Evolutionary conservation across 2,113 vertebrate species (phyloP).

Genomic region (Xyrauchen texanus): DNA sequence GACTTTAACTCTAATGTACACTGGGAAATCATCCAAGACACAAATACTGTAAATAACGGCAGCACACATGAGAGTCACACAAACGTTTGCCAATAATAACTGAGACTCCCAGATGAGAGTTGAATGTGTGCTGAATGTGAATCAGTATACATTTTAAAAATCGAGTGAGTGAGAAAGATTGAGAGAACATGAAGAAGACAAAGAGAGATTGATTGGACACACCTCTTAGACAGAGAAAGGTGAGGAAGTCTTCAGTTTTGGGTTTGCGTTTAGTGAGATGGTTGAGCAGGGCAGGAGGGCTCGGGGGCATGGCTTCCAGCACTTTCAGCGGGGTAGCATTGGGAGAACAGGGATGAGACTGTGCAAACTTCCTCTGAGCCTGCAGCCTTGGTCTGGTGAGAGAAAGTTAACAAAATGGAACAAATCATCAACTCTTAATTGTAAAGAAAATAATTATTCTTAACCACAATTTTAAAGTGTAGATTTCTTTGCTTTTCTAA

Average conservation of each 20-base stretch:
- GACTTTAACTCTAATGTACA: neutral
- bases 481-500: no score
- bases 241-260: constrained; percentile 93
- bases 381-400: constrained; percentile 85
- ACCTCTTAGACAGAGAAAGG: constrained; percentile 93
- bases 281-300: constrained; percentile 82
- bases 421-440: no score
- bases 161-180: neutral
- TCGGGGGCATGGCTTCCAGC: constrained; percentile 81
- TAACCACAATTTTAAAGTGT: no score
- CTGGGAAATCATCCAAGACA: constrained; percentile 21
- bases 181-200: neutral
- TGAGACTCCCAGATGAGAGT: neutral
- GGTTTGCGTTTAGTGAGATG: constrained; percentile 89
- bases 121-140: neutral
- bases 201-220: constrained; percentile 36
- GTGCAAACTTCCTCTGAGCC: constrained; percentile 93
- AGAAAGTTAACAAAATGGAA: constrained; percentile 31
- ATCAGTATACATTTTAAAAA: constrained; percentile 2
- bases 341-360: constrained; percentile 88
- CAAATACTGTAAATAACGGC: constrained; percentile 26
- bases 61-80: neutral
- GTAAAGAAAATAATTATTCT: no score
- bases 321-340: constrained; percentile 87
- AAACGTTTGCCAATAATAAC: neutral